These are phyloP conservation scores for Gymnocephalus cernua DNA, from an alignment of 2,113 vertebrate genomes.

Conservation along the genomic window DNA sequence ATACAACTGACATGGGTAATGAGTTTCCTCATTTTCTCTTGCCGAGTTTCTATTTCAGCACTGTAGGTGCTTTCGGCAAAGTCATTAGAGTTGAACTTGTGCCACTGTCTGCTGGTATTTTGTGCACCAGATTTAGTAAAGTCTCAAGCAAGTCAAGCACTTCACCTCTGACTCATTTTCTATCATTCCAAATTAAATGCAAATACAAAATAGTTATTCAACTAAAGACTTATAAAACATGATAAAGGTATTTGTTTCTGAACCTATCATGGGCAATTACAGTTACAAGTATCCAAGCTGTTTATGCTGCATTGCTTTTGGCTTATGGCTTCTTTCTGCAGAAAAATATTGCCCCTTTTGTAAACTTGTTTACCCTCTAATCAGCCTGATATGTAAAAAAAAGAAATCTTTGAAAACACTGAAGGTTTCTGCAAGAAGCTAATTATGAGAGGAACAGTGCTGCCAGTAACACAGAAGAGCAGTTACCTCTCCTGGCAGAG, in stretches of 20 bases:
- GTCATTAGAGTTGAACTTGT: slow-evolving; percentile 51
- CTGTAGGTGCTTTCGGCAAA: slow-evolving; percentile 64
- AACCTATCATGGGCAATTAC: too few species aligned
- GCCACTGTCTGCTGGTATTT: slow-evolving; percentile 22
- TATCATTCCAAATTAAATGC: slow-evolving; percentile 1
- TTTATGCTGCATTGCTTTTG: not conserved
- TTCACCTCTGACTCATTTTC: not conserved
- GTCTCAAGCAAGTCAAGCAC: slow-evolving; percentile 17
- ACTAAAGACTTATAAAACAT: not conserved
- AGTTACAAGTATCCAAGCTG: not conserved
- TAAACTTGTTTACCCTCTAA: not conserved
- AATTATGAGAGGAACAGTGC: not conserved
- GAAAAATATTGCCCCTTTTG: not conserved
- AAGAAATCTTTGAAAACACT: not conserved
- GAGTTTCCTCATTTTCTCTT: slow-evolving; percentile 72
- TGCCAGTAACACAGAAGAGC: not conserved
- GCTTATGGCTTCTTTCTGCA: not conserved
- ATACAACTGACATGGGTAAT: slow-evolving; percentile 73
- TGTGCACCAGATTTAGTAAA: slow-evolving; percentile 5
- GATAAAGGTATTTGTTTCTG: not conserved
- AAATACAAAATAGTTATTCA: not conserved
- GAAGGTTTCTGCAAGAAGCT: not conserved
- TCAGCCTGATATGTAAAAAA: not conserved
- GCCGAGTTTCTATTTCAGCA: slow-evolving; percentile 56
- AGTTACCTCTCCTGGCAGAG: slow-evolving; percentile 4